A percentile compares a stretch with the other conserved stretches of the same genome.
Evolutionary conservation across 2,797 vertebrate species (phyloP).

Genomic region (Sebastes taczanowskii): DNA sequence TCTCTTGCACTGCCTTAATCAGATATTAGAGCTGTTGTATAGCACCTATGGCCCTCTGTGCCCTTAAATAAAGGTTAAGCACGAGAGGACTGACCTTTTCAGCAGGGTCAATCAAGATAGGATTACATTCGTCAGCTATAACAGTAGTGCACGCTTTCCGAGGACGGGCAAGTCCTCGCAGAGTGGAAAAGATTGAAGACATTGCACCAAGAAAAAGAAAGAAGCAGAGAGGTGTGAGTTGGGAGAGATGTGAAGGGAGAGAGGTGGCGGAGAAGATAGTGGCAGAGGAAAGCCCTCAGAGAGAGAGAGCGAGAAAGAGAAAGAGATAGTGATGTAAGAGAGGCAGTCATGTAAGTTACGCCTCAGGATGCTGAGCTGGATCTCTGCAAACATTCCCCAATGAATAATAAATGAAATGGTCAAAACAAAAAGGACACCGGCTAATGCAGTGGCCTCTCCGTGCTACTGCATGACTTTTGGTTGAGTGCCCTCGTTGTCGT

Average conservation of each 20-base stretch:
- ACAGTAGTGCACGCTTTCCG: neutral
- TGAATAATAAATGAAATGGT: conserved; percentile 75
- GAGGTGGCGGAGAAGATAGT: conserved; percentile 1
- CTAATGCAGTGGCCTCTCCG: conserved; percentile 48
- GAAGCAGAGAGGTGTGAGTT: neutral
- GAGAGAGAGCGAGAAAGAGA: conserved; percentile 10
- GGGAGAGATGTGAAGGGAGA: conserved; percentile 19
- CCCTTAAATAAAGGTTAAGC: conserved; percentile 67
- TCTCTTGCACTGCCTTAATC: conserved; percentile 27
- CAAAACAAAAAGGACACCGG: conserved; percentile 49
- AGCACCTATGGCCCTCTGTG: conserved; percentile 42
- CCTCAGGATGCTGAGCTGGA: conserved; percentile 61
- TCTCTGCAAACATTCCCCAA: conserved; percentile 60
- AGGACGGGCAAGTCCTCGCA: neutral
- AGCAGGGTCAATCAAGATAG: conserved; percentile 52
- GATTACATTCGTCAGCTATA: conserved; percentile 56
- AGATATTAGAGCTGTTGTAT: conserved; percentile 51
- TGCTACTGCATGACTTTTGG: conserved; percentile 34
- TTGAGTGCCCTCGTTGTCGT: neutral
- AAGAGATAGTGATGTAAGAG: conserved; percentile 45
- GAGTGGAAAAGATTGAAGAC: neutral
- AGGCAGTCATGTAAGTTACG: conserved; percentile 50
- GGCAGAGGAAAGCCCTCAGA: conserved; percentile 33
- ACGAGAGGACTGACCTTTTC: conserved; percentile 68
- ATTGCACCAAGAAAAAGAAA: neutral